These are phyloP conservation scores for Crypturellus tataupa DNA, from an alignment of 2,797 vertebrate genomes.

Conservation along the genomic window DNA sequence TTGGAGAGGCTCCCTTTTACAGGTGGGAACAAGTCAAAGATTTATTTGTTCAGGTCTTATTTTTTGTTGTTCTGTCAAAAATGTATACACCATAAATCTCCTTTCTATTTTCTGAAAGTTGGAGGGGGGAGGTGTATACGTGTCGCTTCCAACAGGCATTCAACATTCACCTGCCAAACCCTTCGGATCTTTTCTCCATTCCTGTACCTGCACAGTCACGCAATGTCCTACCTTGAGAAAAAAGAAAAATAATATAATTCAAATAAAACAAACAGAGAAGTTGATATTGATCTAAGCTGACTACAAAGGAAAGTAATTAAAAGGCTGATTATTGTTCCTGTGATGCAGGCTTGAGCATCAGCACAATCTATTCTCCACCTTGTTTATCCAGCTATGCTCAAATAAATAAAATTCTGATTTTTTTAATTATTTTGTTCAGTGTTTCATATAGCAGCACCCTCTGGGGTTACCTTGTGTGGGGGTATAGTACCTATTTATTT, in stretches of 20 bases:
- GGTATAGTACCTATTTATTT: conserved; percentile 19
- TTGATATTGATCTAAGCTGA: conserved; percentile 68
- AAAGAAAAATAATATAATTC: conserved; percentile 26
- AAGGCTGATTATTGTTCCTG: conserved; percentile 60
- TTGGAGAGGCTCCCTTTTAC: conserved; percentile 26
- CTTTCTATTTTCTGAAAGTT: conserved; percentile 23
- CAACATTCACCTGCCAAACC: conserved; percentile 43
- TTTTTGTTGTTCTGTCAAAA: conserved; percentile 57
- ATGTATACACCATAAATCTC: conserved; percentile 5
- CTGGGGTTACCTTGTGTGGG: conserved; percentile 12
- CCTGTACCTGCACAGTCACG: conserved; percentile 58
- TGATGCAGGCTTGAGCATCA: conserved; percentile 70
- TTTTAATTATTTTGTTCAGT: conserved; percentile 39
- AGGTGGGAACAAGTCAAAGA: conserved; percentile 55
- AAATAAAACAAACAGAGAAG: conserved; percentile 62
- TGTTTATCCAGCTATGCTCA: conserved; percentile 43
- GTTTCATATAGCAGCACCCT: background rate
- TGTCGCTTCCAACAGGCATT: conserved; percentile 23
- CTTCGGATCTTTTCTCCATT: conserved; percentile 20
- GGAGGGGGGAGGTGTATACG: rapidly evolving
- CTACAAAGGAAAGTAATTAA: conserved; percentile 72
- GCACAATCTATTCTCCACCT: conserved; percentile 46
- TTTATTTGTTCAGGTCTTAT: background rate
- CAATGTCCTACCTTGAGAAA: conserved; percentile 31
- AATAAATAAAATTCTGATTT: conserved; percentile 49